Evolutionary conservation across 2,113 vertebrate genomes (phyloP).

Genomic region (Chascanopsetta lugubris): DNA sequence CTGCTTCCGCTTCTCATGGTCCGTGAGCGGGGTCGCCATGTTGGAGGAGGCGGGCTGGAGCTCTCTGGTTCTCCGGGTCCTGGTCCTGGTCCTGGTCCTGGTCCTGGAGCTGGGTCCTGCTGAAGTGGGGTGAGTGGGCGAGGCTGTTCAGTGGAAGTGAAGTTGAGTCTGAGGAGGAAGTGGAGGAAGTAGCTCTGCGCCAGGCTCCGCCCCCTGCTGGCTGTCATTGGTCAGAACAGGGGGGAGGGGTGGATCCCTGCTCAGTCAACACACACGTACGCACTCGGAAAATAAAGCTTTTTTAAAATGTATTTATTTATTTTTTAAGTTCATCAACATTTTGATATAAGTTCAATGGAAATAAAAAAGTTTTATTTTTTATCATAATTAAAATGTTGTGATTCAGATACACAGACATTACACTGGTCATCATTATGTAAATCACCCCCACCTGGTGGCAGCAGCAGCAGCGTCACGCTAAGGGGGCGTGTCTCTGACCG

Average conservation of each 20-base stretch:
- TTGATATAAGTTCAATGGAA: too few relatives aligned
- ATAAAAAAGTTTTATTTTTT: too few relatives aligned
- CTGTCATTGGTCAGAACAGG: constrained; percentile 61
- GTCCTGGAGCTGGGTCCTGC: not conserved
- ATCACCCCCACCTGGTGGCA: not conserved
- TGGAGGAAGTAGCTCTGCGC: constrained; percentile 21
- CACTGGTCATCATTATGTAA: not conserved
- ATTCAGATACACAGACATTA: too few relatives aligned
- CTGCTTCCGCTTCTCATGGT: constrained; percentile 93
- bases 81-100: not conserved
- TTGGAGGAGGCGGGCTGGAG: not conserved
- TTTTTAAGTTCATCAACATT: too few relatives aligned
- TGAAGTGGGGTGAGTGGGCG: too few relatives aligned
- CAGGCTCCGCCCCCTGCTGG: constrained; percentile 49
- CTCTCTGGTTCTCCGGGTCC: too few relatives aligned
- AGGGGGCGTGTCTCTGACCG: too few relatives aligned
- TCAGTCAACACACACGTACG: not conserved
- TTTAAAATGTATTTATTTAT: too few relatives aligned
- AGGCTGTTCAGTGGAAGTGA: constrained; percentile 27
- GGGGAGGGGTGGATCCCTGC: constrained; percentile 34
- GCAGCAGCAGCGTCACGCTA: not conserved
- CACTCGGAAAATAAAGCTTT: too few relatives aligned
- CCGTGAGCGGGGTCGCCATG: constrained; percentile 89
- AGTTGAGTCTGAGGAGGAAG: not conserved
- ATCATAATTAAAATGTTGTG: too few relatives aligned